Evolutionary conservation across 2,113 vertebrate genomes (phyloP), one percentile per base, ranked within the genome.

Genomic region (Silurus asotus): DNA sequence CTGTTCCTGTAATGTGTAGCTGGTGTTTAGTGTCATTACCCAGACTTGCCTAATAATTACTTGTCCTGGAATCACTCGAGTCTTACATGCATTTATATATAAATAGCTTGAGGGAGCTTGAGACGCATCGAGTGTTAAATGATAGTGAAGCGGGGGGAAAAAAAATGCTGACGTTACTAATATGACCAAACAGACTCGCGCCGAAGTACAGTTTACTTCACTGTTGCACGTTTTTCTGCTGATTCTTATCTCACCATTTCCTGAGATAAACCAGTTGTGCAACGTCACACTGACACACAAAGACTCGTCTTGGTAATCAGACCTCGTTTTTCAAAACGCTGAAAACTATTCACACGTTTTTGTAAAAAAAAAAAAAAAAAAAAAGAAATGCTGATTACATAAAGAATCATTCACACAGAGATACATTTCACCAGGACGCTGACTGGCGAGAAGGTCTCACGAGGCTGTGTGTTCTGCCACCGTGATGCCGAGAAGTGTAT

Each of bases 241-340:
- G 78, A 82, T 78, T 82, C 20, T 62, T 49, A 80, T 51, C 37
- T 85, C 75, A 55, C 14, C 5, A 0, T 70, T 88, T 86, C 81
- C 48, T 69, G 69, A 82, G 83, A 69, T 59, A 64, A 84, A 55
- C 49, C 23, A 55, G 8, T 45, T 76, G 28, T 65, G 64, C 77
- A 59, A 53, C 8, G 5, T 23, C 14, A 37, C 6, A 53, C 53
- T 23, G 45, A 58, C n/a, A 4, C 23, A 49, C 5, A 75, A 19
- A 74, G 17, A 49, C 19, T 76, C 55, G 25, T 9, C 11, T 6
- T 61, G 15, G 20, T 11, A 61, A 61, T 6, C 69, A 75, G n/a
- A 76, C 9, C 19, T 45, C 55, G 55, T 55, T 15, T 6, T 75
- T 51, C 8, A 0, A 3, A 15, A 2, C 0, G 2, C 23, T 78